Base-by-base conservation (phyloP, 2,113 vertebrate genomes). In the Alethe diademata region DNA sequence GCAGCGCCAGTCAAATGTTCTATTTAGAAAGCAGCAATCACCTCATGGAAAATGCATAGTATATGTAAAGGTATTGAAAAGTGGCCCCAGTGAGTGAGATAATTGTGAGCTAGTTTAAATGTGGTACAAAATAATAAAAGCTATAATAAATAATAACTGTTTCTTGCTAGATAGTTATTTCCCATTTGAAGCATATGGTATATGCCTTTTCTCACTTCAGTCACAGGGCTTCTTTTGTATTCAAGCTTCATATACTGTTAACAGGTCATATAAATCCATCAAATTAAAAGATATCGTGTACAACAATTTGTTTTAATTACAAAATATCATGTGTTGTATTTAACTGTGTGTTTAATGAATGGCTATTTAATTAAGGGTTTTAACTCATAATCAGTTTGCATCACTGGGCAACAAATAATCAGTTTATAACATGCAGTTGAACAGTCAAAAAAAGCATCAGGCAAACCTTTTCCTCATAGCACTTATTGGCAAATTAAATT, bases 361-460 rank as follows among this genome's bases (percentile, higher is more conserved):
- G 95, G 84, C 94, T 97, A 90, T 96, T 95, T 91, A 97, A 96
- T 97, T 97, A 96, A 88, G 90, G 86, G 53, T 70, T 96, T 97
- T 94, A 93, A 95, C 88, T 72, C 65, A 92, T 95, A 95, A 95
- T 97, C 95, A 96, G 86, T 94, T 91, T 95, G 87, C 94, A 86
- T 96, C 79, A 84, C 48, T 92, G 92, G 56, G 70, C 83, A 92
- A 61, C 64, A 93, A 96, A 74, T 88, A 96, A 93, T 97, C 95
- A 90, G 70, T 85, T 87, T 93, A 58, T 86, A 94, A 78, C 81
- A 38, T 61, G 75, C 48, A 80, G 72, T 17, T 88, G 78, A 86
- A 88, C 64, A 95, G 87, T 92, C 64, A 92, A 45, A 73, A 74
- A 84, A 64, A 95, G 54, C 75, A 72, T 86, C 45, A 88, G 48